These are phyloP conservation scores for Pocota personata DNA, from an alignment of 2,888 invertebrate species.

Conservation along the genomic window DNA sequence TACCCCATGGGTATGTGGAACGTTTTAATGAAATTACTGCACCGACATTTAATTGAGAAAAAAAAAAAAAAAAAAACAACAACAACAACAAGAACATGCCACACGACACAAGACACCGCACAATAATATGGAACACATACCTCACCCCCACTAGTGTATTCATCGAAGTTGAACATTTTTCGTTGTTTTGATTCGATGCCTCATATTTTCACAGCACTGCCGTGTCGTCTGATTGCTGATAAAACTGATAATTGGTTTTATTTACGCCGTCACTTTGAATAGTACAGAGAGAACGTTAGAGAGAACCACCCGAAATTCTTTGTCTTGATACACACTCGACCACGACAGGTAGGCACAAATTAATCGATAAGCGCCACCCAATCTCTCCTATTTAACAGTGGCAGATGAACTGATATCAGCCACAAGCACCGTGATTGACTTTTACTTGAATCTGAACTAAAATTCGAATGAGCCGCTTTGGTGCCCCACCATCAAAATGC, in stretches of 20 bases:
- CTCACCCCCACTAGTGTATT: conserved; percentile 57
- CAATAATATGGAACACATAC: conserved; percentile 40
- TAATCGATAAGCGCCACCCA: conserved; percentile 58
- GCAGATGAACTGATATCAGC: conserved; percentile 39
- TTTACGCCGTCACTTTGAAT: conserved; percentile 25
- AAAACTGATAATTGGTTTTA: conserved; percentile 41
- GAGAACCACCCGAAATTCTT: conserved; percentile 3
- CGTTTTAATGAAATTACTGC: conserved; percentile 7
- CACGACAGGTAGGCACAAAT: conserved; percentile 25
- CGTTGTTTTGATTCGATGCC: conserved; percentile 28
- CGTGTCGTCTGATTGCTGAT: conserved; percentile 34
- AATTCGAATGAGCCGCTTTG: conserved; percentile 33
- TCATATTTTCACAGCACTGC: conserved; percentile 54
- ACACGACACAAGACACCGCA: not conserved
- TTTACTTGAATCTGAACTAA: conserved; percentile 27
- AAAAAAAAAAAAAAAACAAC: no score
- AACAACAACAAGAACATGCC: conserved; percentile 7
- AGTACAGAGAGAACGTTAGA: not conserved
- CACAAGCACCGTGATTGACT: conserved; percentile 41
- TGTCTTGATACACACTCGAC: conserved; percentile 22
- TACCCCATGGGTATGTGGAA: conserved; percentile 9
- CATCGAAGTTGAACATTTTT: conserved; percentile 62
- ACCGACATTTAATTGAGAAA: conserved; percentile 6
- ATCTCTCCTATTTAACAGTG: conserved; percentile 39
- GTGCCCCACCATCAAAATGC: conserved; percentile 31